phyloP scores from a whole-genome alignment of 2,888 invertebrate genomes.

The Rhodophaea formosa region DNA sequence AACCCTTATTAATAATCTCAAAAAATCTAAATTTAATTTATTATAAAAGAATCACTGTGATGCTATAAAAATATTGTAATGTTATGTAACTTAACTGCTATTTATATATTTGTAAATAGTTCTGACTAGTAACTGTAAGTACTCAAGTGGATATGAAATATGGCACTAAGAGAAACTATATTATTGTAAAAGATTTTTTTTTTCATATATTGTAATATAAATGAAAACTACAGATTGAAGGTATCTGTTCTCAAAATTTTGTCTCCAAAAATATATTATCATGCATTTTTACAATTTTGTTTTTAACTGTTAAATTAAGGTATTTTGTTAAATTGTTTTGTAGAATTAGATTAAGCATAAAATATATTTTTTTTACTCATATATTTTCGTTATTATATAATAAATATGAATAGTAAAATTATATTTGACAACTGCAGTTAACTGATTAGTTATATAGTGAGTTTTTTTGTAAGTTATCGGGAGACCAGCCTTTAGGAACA shows the following conservation, averaged over 20 bases:
- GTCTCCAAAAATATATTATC: background rate
- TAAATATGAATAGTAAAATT: too few relatives aligned
- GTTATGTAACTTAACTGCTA: slow-evolving; percentile 37
- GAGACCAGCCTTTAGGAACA: background rate
- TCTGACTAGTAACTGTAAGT: slow-evolving; percentile 30
- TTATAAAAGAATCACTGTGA: slow-evolving; percentile 73
- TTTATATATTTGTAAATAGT: slow-evolving; percentile 32
- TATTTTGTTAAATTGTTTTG: too few relatives aligned
- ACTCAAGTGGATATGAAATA: slow-evolving; percentile 28
- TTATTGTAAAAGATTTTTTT: slow-evolving; percentile 37
- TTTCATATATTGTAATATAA: slow-evolving; percentile 36
- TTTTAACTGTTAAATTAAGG: too few relatives aligned
- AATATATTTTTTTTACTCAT: too few relatives aligned
- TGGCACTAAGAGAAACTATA: slow-evolving; percentile 33
- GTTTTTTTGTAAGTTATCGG: background rate
- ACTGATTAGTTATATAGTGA: too few relatives aligned
- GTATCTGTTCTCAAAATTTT: background rate
- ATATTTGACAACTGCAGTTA: too few relatives aligned
- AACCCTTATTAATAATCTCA: slow-evolving; percentile 3
- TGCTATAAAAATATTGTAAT: slow-evolving; percentile 64
- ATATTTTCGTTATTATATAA: too few relatives aligned
- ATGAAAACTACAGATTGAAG: slow-evolving; percentile 12
- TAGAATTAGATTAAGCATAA: too few relatives aligned
- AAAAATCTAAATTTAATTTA: slow-evolving; percentile 20
- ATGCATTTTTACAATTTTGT: too few relatives aligned